Percentiles rank a stretch among this genome's conserved stretches.
These are phyloP conservation scores for Rhadina sibilatrix DNA, from an alignment of 2,113 vertebrate species.

Conservation along the genomic window DNA sequence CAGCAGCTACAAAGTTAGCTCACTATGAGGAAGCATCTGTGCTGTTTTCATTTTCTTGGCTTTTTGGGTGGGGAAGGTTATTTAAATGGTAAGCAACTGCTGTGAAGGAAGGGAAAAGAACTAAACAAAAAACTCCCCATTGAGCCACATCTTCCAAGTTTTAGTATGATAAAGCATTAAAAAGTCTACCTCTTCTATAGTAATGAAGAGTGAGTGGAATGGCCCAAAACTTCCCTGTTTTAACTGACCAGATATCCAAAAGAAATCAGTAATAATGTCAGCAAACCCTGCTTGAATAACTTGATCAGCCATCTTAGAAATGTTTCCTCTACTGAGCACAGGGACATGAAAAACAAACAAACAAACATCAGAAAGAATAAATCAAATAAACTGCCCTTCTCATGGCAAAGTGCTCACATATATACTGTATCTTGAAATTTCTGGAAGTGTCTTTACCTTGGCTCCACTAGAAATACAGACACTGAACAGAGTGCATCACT, in stretches of 20 bases:
- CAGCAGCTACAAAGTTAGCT: slow-evolving; percentile 11
- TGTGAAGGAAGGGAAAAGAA: not conserved
- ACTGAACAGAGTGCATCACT: not conserved
- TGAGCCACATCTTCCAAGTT: not conserved
- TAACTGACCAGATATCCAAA: not conserved
- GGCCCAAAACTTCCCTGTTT: not conserved
- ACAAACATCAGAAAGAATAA: too few relatives aligned
- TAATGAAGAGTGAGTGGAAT: not conserved
- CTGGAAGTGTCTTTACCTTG: not conserved
- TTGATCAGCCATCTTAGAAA: not conserved
- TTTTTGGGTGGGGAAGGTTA: not conserved
- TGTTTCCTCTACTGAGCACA: not conserved
- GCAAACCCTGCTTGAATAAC: not conserved
- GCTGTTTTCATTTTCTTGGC: slow-evolving; percentile 7
- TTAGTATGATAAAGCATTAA: not conserved
- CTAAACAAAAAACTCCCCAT: not conserved
- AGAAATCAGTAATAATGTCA: not conserved
- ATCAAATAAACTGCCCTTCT: not conserved
- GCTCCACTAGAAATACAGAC: not conserved
- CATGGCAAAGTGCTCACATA: not conserved
- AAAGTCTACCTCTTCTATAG: not conserved
- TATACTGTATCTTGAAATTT: not conserved
- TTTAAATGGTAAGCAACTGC: not conserved
- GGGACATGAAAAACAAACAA: too few relatives aligned
- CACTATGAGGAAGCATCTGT: slow-evolving; percentile 11